Base-by-base conservation (phyloP, 2,113 vertebrate genomes). In the Crotalus horridus region DNA sequence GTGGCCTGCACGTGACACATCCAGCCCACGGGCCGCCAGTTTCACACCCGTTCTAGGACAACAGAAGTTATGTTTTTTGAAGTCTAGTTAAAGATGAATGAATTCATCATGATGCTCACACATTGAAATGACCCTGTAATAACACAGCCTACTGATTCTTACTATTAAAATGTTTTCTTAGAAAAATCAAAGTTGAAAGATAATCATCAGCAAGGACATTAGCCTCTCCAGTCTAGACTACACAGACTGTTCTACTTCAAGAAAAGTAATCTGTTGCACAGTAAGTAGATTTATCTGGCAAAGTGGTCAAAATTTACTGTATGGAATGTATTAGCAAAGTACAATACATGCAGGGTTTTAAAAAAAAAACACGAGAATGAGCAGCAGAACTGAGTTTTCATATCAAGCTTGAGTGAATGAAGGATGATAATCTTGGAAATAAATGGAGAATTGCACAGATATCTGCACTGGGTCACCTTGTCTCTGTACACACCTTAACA, bases 261-360 rank as follows among this genome's bases (percentile, higher is more conserved):
- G 59, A 64, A 64, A 29, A 26, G 26, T 88, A 24, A 91, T 96
- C 85, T 88, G 95, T 90, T 96, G 93, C 89, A 88, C 91, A 93
- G 94, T 61, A 88, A 61, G 48, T 69, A 86, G 89, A 92, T 95
- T 91, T 94, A 85, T 95, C 61, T 56, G 90, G 53, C 46, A 13
- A 85, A 91, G 89, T 91, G 94, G 91, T 74, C 96, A 93, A 95
- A 96, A 96, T 54, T 89, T 92, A 39, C 56, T 88, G 94, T 97
- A 97, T 98, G 98, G 99, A 99, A 98, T 99, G 98, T 98, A 97
- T 96, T 97, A 95, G 96, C 97, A 97, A 97, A 97, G 96, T 91
- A 95, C 88, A 92, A 94, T n/a, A 43, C 86, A 23, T 94, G 93
- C 93, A 93, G 94, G 91, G 94, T 53, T 88, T 87, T 87, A 24